Percentiles rank a stretch among this genome's conserved stretches.
phyloP scores from a whole-genome alignment of 1,140 invertebrate genomes.

The Listronotus oregonensis region DNA sequence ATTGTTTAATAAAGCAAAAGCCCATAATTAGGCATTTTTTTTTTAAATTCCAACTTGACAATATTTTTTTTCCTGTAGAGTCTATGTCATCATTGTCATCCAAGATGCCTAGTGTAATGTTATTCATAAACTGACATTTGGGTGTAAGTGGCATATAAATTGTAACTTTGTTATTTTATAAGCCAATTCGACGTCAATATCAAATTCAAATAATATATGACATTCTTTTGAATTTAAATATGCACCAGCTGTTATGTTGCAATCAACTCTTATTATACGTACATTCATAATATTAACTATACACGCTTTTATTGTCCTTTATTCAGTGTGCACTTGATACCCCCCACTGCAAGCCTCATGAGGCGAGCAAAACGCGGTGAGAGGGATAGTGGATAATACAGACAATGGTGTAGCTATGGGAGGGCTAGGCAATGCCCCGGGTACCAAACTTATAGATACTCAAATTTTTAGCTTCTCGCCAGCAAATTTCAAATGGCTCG shows the following conservation, averaged over 20 bases:
- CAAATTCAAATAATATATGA: too few relatives aligned
- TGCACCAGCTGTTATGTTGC: conserved; percentile 26
- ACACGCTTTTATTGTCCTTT: too few relatives aligned
- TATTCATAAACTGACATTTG: conserved; percentile 10
- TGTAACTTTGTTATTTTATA: conserved; percentile 19
- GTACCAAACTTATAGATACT: too few relatives aligned
- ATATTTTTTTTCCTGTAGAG: conserved; percentile 20
- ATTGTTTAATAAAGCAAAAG: not conserved
- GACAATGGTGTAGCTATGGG: too few relatives aligned
- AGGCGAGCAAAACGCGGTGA: too few relatives aligned
- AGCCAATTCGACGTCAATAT: conserved; percentile 23
- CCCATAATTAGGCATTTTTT: not conserved
- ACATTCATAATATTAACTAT: conserved; percentile 27
- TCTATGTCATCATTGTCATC: conserved; percentile 16
- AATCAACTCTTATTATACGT: too few relatives aligned
- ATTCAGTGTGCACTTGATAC: too few relatives aligned
- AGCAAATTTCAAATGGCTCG: too few relatives aligned
- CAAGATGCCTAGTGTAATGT: conserved; percentile 19
- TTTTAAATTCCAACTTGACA: conserved; percentile 18
- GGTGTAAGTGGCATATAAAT: conserved; percentile 22
- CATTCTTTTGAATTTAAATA: conserved; percentile 19
- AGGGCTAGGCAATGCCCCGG: too few relatives aligned
- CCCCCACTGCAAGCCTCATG: too few relatives aligned
- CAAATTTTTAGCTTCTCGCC: too few relatives aligned
- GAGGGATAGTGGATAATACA: too few relatives aligned